Percentiles rank a stretch among this genome's conserved stretches.
Evolutionary conservation across 2,797 vertebrate genomes (phyloP).

Genomic region (Xerus rutilus): DNA sequence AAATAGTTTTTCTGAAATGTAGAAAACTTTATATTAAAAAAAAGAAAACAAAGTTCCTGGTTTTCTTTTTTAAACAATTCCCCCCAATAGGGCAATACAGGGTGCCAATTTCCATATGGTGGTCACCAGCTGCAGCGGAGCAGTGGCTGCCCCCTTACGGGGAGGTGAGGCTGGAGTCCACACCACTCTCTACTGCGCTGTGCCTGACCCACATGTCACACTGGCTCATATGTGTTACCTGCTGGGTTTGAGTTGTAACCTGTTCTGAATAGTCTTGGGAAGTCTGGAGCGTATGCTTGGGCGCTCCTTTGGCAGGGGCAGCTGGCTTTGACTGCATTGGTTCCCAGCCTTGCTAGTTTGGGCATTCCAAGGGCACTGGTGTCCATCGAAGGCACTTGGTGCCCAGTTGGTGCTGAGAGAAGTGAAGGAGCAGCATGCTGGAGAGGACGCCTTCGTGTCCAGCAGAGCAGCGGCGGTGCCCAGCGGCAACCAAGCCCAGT

Average conservation of each 20-base stretch:
- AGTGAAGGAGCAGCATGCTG: not conserved
- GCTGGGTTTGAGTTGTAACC: not conserved
- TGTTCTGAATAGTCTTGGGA: not conserved
- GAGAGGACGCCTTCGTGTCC: not conserved
- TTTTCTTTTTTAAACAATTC: conserved; percentile 44
- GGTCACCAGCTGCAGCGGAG: not conserved
- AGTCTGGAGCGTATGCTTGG: not conserved
- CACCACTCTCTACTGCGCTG: not conserved
- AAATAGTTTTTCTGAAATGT: conserved; percentile 72
- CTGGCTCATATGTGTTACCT: not conserved
- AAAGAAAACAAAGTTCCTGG: conserved; percentile 59
- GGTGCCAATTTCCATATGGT: not conserved
- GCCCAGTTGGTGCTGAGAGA: not conserved
- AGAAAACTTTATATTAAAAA: conserved; percentile 53
- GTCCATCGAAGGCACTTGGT: not conserved
- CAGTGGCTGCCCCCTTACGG: not conserved
- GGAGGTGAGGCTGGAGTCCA: not conserved
- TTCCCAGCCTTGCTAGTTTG: not conserved
- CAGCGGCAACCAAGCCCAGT: no score
- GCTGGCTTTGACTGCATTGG: not conserved
- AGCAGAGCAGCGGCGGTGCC: not conserved
- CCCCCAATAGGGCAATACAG: not conserved
- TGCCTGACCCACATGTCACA: not conserved
- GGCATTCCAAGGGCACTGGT: not conserved
- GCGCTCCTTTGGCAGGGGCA: not conserved